phyloP scores from a whole-genome alignment of 1,140 invertebrate species.

The Aphelenchoides avenae region DNA sequence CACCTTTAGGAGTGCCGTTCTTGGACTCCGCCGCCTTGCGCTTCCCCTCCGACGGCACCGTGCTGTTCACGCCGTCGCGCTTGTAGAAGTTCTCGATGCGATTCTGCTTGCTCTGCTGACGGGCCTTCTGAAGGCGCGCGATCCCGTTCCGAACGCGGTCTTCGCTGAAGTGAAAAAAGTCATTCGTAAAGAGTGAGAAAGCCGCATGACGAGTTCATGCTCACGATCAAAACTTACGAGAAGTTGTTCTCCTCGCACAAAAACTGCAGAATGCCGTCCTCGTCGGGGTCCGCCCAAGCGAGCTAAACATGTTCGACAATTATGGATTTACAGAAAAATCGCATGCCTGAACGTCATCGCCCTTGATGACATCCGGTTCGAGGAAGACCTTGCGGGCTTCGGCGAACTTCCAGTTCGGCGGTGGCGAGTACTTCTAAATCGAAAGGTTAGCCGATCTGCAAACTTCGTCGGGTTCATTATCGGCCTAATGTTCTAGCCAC shows the following conservation, averaged over 20 bases:
- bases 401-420: conserved; percentile 45
- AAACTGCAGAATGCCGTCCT: conserved; percentile 84
- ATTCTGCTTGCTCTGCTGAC: conserved; percentile 79
- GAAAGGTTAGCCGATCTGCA: too few relatives aligned
- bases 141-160: conserved; percentile 82
- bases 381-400: conserved; percentile 80
- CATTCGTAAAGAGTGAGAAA: conserved; percentile 64
- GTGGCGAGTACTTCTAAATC: conserved; percentile 70
- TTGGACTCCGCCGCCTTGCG: conserved; percentile 35
- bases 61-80: conserved; percentile 22
- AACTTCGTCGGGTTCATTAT: too few relatives aligned
- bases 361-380: conserved; percentile 76
- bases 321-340: too few relatives aligned
- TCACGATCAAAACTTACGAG: conserved; percentile 43
- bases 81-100: conserved; percentile 90
- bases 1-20: too few relatives aligned
- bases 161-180: conserved; percentile 67
- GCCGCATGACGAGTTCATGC: too few relatives aligned
- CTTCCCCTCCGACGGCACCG: conserved; percentile 22
- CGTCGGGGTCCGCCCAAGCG: conserved; percentile 82
- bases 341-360: conserved; percentile 59
- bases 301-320: conserved; percentile 66
- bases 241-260: conserved; percentile 80
- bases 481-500: too few relatives aligned
- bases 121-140: conserved; percentile 84